phyloP scores from a whole-genome alignment of 2,888 invertebrate genomes.

The Danaus chrysippus region DNA sequence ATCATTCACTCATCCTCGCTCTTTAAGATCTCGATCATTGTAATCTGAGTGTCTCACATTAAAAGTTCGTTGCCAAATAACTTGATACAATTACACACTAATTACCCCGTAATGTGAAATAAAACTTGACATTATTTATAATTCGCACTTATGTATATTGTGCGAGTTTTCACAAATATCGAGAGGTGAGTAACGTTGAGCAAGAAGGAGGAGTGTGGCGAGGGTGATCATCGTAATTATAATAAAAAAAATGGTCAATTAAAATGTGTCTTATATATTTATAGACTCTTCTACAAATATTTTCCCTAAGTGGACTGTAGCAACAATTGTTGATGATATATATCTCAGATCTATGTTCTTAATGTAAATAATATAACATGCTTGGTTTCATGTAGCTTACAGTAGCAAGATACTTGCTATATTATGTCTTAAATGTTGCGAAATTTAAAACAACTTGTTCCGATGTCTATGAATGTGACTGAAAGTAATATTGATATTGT shows the following conservation, averaged over 20 bases:
- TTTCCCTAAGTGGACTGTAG: too few species aligned
- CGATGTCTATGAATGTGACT: not conserved
- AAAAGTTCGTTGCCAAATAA: not conserved
- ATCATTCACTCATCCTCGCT: constrained; percentile 11
- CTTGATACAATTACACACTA: not conserved
- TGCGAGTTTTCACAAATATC: constrained; percentile 3
- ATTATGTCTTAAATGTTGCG: not conserved
- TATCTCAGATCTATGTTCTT: too few species aligned
- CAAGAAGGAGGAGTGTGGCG: not conserved
- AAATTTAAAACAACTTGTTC: not conserved
- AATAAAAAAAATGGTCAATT: too few species aligned
- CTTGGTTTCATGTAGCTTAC: too few species aligned
- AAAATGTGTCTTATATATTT: too few species aligned
- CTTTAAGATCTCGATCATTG: constrained; percentile 1
- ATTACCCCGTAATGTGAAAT: constrained; percentile 1
- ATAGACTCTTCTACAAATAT: too few species aligned
- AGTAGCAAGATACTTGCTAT: not conserved
- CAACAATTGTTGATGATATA: too few species aligned
- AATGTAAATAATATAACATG: too few species aligned
- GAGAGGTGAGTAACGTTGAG: not conserved
- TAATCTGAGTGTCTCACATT: not conserved
- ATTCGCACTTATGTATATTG: not conserved
- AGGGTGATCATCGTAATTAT: too few species aligned
- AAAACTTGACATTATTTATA: constrained; percentile 6
- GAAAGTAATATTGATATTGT: not conserved